Percentiles rank a stretch among this genome's conserved stretches.
Evolutionary conservation across 2,113 vertebrate genomes (phyloP).

Genomic region (Gnathonemus longibarbis): DNA sequence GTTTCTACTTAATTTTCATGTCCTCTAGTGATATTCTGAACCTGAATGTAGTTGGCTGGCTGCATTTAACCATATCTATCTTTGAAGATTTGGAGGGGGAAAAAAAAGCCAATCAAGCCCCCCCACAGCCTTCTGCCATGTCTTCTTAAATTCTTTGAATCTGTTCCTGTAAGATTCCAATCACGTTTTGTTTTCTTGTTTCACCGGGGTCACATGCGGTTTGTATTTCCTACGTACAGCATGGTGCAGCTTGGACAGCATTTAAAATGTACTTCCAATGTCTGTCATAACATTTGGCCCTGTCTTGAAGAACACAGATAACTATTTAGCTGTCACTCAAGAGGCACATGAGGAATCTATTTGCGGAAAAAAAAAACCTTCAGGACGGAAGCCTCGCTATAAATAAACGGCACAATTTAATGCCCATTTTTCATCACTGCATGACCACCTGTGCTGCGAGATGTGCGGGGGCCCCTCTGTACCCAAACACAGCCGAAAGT

Average conservation of each 20-base stretch:
- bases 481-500: not conserved
- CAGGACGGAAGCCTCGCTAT: not conserved
- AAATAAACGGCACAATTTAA: not conserved
- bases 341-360: not conserved
- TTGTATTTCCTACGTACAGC: constrained; percentile 46
- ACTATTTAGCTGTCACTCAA: constrained; percentile 1
- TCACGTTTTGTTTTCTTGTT: constrained; percentile 44
- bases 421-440: not conserved
- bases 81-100: constrained; percentile 40
- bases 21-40: constrained; percentile 31
- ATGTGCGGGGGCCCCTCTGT: not conserved
- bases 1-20: constrained; percentile 54
- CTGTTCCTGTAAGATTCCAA: constrained; percentile 52
- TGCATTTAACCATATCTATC: constrained; percentile 52
- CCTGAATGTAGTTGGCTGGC: constrained; percentile 33
- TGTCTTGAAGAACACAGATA: not conserved
- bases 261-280: not conserved
- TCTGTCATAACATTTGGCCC: not conserved
- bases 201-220: constrained; percentile 50
- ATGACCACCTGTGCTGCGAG: not conserved
- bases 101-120: constrained; percentile 47
- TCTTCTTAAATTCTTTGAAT: constrained; percentile 39
- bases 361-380: not conserved
- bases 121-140: constrained; percentile 42
- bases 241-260: constrained; percentile 33